A percentile compares a stretch with the other conserved stretches of the same genome.
Evolutionary conservation across 2,797 vertebrate genomes (phyloP).

Genomic region (Coilia nasus): DNA sequence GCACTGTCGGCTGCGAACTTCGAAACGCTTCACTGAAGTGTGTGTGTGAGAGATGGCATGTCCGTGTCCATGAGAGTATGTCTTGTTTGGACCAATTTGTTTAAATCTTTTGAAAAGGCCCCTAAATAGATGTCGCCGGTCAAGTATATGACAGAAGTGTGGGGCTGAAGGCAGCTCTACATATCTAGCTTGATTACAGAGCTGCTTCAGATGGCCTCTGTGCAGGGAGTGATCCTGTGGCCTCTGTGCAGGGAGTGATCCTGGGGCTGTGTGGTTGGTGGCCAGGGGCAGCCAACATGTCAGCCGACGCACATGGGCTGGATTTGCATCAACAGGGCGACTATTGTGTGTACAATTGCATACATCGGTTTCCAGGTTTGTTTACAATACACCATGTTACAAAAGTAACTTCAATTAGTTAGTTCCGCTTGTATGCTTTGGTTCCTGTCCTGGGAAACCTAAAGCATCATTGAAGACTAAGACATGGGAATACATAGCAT

Average conservation of each 20-base stretch:
- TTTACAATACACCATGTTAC: neutral
- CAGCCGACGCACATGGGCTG: neutral
- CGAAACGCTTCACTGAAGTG: constrained; percentile 50
- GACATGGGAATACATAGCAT: too few relatives aligned
- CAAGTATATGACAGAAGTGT: neutral
- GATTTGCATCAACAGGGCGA: neutral
- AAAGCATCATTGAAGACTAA: too few relatives aligned
- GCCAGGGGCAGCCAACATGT: neutral
- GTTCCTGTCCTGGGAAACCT: neutral
- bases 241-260: neutral
- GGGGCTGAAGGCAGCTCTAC: neutral
- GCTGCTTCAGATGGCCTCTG: neutral
- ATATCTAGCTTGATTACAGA: neutral
- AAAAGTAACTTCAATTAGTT: neutral
- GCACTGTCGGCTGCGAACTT: constrained; percentile 65
- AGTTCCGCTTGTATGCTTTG: neutral
- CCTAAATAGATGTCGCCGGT: neutral
- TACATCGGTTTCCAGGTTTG: neutral
- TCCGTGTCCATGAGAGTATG: neutral
- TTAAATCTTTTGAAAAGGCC: neutral
- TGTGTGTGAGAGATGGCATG: constrained; percentile 20
- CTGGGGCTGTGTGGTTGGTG: neutral
- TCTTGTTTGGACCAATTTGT: neutral
- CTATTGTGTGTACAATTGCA: neutral
- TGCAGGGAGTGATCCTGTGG: neutral